Evolutionary conservation across 1,140 invertebrate genomes (phyloP).

Genomic region (Drosophila arizonae): DNA sequence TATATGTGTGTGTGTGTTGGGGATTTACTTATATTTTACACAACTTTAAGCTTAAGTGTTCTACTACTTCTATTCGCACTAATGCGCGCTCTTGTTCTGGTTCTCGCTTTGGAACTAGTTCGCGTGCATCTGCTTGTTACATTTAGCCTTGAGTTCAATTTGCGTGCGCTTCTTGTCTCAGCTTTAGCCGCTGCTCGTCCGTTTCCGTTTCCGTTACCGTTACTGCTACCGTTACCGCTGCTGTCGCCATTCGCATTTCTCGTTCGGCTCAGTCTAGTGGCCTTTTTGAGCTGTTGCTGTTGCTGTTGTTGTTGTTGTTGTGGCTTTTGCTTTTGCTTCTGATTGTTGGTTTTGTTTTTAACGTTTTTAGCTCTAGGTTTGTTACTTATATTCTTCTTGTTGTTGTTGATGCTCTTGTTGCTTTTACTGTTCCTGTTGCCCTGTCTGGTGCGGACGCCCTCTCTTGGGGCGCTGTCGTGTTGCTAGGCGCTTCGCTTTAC

Average conservation of each 20-base stretch:
- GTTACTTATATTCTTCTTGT: slow-evolving; percentile 16
- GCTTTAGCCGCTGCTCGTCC: slow-evolving; percentile 18
- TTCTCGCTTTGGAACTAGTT: slow-evolving; percentile 18
- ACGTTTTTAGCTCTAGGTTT: slow-evolving; percentile 9
- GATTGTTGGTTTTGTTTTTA: slow-evolving; percentile 20
- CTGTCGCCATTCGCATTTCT: slow-evolving; percentile 14
- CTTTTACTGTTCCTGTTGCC: slow-evolving; percentile 30
- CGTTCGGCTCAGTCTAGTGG: slow-evolving; percentile 16
- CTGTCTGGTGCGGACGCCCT: slow-evolving; percentile 50
- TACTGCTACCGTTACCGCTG: not conserved
- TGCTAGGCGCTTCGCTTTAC: slow-evolving; percentile 70
- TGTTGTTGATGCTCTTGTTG: slow-evolving; percentile 8
- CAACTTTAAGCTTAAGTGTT: slow-evolving; percentile 76
- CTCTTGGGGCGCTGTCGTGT: slow-evolving; percentile 13
- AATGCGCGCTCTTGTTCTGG: slow-evolving; percentile 12
- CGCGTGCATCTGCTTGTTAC: slow-evolving; percentile 45
- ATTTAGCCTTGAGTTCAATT: slow-evolving; percentile 61
- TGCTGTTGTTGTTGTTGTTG: not conserved
- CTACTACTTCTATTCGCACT: slow-evolving; percentile 47
- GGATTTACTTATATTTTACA: slow-evolving; percentile 72
- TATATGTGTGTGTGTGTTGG: not conserved
- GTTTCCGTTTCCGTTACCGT: slow-evolving; percentile 4
- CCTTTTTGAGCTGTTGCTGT: slow-evolving; percentile 1
- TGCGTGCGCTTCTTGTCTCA: slow-evolving; percentile 33
- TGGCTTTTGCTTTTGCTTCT: slow-evolving; percentile 14